Evolutionary conservation across 1,140 invertebrate genomes (phyloP), one percentile per base, ranked within the genome.

Genomic region (Lasaia peninsularis): DNA sequence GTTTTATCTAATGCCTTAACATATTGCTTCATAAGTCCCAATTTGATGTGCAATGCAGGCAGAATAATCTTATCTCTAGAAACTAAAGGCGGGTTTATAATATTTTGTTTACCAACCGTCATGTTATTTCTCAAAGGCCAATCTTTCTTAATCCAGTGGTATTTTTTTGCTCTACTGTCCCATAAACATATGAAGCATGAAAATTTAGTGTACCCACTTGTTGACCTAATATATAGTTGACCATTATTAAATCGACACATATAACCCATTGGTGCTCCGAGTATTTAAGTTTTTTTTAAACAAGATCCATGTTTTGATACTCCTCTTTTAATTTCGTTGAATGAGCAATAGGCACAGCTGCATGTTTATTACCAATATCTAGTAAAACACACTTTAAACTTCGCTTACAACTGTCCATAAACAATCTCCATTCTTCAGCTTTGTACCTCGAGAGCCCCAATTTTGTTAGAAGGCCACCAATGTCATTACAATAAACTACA

Each of bases 171-270:
- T 60, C 74, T 59, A 53, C 69, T 73, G 44, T 79, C 69, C 76
- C 78, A 81, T 4, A 67, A 8, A 65, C 67, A 81, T 24, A 80
- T 55, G 54, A 80, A 81, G 62, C 71, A 84, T 24, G 63, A 65
- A 40, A 71, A 75, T 65, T 86, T 88, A 1, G 71, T 80, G 56
- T 69, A 85, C 12, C 73, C 72, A 52, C 64, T 55, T 81, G 72
- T 55, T 78, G 62, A 28, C 74, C 78, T 11, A 78, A 53, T n/a
- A 76, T 21, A 51, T 75, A 60, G 10, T 65, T 66, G 14, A 73
- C 63, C 57, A 79, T 71, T 69, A 80, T 81, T 34, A 80, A 61
- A 57, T 79, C 71, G 0, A 55, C 65, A 65, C 72, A 80, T 7
- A 82, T 63, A 3, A 12, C 8, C 73, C 71, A 84, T 33, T 65